phyloP scores from a whole-genome alignment of 30 jellyfish, hydroid and myxozoan species.

The Aurelia sp. region DNA sequence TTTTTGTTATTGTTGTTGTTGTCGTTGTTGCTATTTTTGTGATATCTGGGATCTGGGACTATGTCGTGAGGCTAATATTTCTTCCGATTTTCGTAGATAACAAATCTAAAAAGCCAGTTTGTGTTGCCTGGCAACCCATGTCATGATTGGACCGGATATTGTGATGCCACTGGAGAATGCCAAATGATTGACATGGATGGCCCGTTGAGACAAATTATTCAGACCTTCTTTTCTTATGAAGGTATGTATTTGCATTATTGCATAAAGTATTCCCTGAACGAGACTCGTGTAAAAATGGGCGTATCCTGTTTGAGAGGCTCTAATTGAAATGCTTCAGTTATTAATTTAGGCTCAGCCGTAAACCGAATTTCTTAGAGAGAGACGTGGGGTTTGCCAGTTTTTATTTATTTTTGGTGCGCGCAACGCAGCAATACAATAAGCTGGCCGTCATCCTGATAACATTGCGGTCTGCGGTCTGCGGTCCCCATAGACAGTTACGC shows the following conservation, averaged over 20 bases:
- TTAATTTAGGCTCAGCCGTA: no score
- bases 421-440: no score
- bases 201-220: slow-evolving; percentile 75
- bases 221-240: slow-evolving; percentile 87
- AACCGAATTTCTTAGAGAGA: no score
- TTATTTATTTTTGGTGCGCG: no score
- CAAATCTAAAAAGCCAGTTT: slow-evolving; percentile 53
- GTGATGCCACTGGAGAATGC: slow-evolving; percentile 94
- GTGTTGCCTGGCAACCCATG: slow-evolving; percentile 95
- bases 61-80: no score
- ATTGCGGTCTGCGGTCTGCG: no score
- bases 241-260: slow-evolving; percentile 45
- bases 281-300: background rate
- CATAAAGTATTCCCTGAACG: background rate
- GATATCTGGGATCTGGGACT: no score
- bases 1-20: no score
- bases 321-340: background rate
- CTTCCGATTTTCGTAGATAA: slow-evolving; percentile 32
- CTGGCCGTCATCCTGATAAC: no score
- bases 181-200: slow-evolving; percentile 98
- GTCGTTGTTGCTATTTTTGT: no score
- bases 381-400: no score
- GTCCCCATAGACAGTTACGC: no score
- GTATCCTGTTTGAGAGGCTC: background rate
- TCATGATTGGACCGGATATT: slow-evolving; percentile 83